phyloP scores from a whole-genome alignment of 2,113 vertebrate species.

The Triplophysa tibetana region DNA sequence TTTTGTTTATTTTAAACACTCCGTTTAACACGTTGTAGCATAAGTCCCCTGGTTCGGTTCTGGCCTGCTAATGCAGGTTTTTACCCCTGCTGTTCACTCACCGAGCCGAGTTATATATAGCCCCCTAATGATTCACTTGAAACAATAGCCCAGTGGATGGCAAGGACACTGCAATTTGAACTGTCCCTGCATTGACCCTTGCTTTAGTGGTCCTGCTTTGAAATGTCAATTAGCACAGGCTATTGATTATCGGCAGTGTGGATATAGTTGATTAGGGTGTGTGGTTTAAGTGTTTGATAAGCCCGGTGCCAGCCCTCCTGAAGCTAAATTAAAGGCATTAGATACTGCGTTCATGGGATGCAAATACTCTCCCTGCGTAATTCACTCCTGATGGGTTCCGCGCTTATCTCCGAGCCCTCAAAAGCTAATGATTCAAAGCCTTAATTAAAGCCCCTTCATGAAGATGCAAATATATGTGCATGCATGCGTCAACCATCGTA shows the following conservation, averaged over 20 bases:
- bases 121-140: slow-evolving; percentile 46
- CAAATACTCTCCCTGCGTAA: slow-evolving; percentile 54
- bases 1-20: too few species aligned
- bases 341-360: slow-evolving; percentile 42
- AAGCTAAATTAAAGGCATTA: slow-evolving; percentile 35
- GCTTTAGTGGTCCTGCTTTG: slow-evolving; percentile 20
- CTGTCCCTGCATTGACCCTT: slow-evolving; percentile 38
- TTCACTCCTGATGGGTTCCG: slow-evolving; percentile 56
- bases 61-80: not conserved
- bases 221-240: slow-evolving; percentile 50
- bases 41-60: not conserved
- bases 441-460: slow-evolving; percentile 75
- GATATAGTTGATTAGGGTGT: slow-evolving; percentile 5
- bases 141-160: slow-evolving; percentile 29
- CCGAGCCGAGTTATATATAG: slow-evolving; percentile 32
- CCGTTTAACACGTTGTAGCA: too few species aligned
- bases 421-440: slow-evolving; percentile 66
- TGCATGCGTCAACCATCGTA: slow-evolving; percentile 59
- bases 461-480: slow-evolving; percentile 77
- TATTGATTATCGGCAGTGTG: slow-evolving; percentile 51
- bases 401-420: slow-evolving; percentile 63
- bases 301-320: not conserved
- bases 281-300: slow-evolving; percentile 15
- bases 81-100: slow-evolving; percentile 13
- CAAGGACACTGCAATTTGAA: slow-evolving; percentile 9